Evolutionary conservation across 2,113 vertebrate species (phyloP).

Genomic region (Ivindomyrus marchei): DNA sequence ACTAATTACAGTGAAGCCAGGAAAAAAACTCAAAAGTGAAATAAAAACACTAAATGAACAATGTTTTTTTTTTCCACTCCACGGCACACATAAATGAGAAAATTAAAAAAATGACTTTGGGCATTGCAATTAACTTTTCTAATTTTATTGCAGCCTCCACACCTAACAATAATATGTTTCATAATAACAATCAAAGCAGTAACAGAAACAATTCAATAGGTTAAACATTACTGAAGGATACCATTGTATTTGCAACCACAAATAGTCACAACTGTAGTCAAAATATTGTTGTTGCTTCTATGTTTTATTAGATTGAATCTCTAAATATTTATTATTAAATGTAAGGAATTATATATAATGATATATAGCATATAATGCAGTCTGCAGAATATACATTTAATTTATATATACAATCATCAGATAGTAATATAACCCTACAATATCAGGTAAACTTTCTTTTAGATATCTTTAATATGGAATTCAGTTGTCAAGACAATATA

Average conservation of each 20-base stretch:
- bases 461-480: not conserved
- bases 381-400: not conserved
- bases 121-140: not conserved
- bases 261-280: not conserved
- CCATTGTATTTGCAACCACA: not conserved
- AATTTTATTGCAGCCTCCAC: not conserved
- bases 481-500: not conserved
- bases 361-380: not conserved
- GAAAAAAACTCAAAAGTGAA: not conserved
- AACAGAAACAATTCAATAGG: not conserved
- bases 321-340: not conserved
- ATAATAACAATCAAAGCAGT: not conserved
- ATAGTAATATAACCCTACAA: not conserved
- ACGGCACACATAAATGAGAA: not conserved
- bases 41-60: not conserved
- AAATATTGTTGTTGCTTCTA: not conserved
- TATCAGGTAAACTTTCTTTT: not conserved
- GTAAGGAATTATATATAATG: not conserved
- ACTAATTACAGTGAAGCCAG: slow-evolving; percentile 17
- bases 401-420: not conserved
- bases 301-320: not conserved
- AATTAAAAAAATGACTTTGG: not conserved
- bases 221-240: not conserved
- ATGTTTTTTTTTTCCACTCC: not conserved
- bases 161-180: not conserved